Percentiles rank a stretch among this genome's conserved stretches.
phyloP scores from a whole-genome alignment of 2,888 invertebrate genomes.

The Caenorhabditis panamensis region DNA sequence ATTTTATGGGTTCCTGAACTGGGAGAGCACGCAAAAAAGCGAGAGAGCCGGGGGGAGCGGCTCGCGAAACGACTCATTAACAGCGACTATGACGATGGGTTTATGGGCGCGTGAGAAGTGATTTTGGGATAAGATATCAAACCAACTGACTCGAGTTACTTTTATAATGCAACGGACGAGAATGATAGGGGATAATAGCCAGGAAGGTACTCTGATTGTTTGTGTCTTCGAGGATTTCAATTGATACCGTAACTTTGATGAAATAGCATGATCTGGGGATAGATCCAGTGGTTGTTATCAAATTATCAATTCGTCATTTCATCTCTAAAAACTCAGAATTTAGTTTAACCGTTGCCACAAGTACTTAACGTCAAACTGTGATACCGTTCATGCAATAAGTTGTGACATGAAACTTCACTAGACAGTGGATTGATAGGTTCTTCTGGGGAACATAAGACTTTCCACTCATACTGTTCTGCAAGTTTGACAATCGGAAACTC shows the following conservation, averaged over 20 bases:
- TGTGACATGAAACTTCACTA: constrained; percentile 3
- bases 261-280: no score
- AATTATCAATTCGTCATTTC: no score
- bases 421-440: background rate
- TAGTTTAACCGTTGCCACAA: background rate
- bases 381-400: background rate
- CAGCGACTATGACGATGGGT: constrained; percentile 10
- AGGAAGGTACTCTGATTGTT: background rate
- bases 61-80: constrained; percentile 24
- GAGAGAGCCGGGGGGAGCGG: constrained; percentile 5
- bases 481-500: no score
- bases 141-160: constrained; percentile 38
- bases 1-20: constrained; percentile 54
- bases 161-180: background rate
- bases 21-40: constrained; percentile 17
- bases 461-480: no score
- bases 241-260: no score
- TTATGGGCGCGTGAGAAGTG: constrained; percentile 37
- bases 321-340: background rate
- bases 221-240: no score
- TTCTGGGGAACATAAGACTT: no score
- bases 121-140: constrained; percentile 41
- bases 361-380: background rate
- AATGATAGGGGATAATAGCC: background rate
- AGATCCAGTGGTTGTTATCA: no score